These are phyloP conservation scores for Falco biarmicus DNA, from an alignment of 2,797 vertebrate species.

Conservation along the genomic window DNA sequence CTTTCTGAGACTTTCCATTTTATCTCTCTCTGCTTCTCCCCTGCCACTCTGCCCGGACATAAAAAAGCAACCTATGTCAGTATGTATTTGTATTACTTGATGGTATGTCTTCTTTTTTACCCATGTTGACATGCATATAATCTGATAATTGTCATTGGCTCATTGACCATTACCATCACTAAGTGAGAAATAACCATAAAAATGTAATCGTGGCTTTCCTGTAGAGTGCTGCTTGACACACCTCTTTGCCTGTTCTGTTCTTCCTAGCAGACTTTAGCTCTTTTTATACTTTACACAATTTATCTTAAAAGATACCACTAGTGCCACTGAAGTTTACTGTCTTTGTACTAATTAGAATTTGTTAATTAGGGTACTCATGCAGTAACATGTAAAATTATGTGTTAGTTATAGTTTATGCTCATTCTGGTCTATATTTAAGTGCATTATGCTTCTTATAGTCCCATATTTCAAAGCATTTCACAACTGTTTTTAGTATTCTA, in stretches of 20 bases:
- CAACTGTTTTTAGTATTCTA: neutral
- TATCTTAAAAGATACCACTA: neutral
- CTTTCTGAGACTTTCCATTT: neutral
- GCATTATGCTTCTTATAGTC: neutral
- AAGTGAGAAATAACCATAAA: neutral
- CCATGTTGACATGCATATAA: neutral
- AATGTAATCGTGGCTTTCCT: neutral
- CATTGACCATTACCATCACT: neutral
- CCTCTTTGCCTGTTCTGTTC: neutral
- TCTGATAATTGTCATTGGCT: neutral
- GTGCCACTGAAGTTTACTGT: neutral
- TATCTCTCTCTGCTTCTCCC: neutral
- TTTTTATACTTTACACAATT: neutral
- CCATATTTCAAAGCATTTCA: neutral
- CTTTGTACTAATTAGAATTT: neutral
- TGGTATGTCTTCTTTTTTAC: neutral
- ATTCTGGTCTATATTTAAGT: neutral
- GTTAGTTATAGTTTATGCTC: neutral
- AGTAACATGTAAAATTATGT: neutral
- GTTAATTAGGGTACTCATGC: neutral
- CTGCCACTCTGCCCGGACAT: neutral
- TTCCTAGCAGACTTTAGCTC: neutral
- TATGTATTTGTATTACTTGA: neutral
- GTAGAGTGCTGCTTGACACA: neutral
- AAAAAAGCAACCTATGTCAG: neutral